Conservation (phyloP, 2,113 vertebrate species). For the Promerops cafer region DNA sequence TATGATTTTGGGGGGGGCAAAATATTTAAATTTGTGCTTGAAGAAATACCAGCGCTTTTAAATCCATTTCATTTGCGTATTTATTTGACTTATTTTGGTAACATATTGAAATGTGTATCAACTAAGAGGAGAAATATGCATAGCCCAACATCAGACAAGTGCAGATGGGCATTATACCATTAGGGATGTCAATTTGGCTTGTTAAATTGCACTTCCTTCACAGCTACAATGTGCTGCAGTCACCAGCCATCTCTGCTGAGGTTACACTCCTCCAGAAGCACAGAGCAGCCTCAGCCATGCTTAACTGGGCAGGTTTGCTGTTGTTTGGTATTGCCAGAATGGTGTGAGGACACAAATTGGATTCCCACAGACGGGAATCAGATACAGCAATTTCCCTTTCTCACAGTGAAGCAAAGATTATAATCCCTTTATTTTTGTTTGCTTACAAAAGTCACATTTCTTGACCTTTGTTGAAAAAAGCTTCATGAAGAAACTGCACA, state of each 20-base stretch:
- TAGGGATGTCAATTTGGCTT: rapidly evolving
- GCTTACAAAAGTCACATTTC: neutral
- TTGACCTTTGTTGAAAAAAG: neutral
- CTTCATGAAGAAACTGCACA: neutral
- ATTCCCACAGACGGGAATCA: too few relatives aligned
- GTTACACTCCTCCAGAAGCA: neutral
- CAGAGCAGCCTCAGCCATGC: neutral
- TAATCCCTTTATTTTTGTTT: neutral
- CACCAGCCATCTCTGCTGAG: neutral
- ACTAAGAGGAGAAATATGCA: neutral
- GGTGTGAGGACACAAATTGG: neutral
- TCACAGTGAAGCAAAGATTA: neutral
- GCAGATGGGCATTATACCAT: rapidly evolving
- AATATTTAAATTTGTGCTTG: neutral
- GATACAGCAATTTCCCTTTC: neutral
- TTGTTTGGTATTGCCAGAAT: neutral
- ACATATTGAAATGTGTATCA: neutral
- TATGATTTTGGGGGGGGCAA: neutral
- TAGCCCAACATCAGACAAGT: neutral
- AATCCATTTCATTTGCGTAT: neutral
- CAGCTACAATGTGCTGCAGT: neutral
- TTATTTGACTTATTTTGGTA: neutral
- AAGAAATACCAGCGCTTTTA: neutral
- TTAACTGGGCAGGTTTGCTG: neutral
- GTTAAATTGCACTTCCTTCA: neutral